Evolutionary conservation across 2,888 invertebrate genomes (phyloP).

Genomic region (Macrosoma leucophasiata): DNA sequence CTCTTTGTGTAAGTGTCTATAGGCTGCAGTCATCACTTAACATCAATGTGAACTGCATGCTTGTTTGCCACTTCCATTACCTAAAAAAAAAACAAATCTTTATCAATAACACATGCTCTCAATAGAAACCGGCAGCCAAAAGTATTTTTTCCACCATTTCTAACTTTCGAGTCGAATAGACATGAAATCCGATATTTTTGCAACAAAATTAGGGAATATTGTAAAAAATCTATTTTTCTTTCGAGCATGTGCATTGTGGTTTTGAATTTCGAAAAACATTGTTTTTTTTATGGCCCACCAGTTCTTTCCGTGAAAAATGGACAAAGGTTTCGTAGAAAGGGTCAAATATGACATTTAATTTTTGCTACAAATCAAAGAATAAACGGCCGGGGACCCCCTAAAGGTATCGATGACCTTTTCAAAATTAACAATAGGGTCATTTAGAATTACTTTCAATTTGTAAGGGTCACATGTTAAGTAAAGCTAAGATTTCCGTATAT

Average conservation of each 20-base stretch:
- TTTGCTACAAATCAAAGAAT: conserved; percentile 38
- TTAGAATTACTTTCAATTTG: conserved; percentile 33
- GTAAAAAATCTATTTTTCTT: conserved; percentile 62
- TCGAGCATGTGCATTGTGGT: conserved; percentile 60
- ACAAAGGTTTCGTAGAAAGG: conserved; percentile 56
- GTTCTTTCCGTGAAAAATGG: conserved; percentile 49
- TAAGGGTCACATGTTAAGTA: conserved; percentile 7
- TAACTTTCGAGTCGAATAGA: conserved; percentile 28
- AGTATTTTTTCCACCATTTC: too few species aligned
- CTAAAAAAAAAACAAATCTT: too few species aligned
- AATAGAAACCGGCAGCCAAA: too few species aligned
- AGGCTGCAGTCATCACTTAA: too few species aligned
- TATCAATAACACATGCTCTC: conserved; percentile 60
- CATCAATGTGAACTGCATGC: too few species aligned
- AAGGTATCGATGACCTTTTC: conserved; percentile 36
- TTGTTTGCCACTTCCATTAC: too few species aligned
- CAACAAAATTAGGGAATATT: conserved; percentile 63
- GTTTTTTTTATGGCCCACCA: conserved; percentile 48
- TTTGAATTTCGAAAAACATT: conserved; percentile 51
- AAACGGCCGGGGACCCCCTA: conserved; percentile 45
- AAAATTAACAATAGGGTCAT: conserved; percentile 26
- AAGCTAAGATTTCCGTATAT: too few species aligned
- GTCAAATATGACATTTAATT: conserved; percentile 46
- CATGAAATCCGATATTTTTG: conserved; percentile 66
- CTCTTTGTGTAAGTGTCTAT: too few species aligned